These are phyloP conservation scores for Crossaster papposus DNA, from an alignment of 53 echinoderm and acorn worm species.

Conservation along the genomic window DNA sequence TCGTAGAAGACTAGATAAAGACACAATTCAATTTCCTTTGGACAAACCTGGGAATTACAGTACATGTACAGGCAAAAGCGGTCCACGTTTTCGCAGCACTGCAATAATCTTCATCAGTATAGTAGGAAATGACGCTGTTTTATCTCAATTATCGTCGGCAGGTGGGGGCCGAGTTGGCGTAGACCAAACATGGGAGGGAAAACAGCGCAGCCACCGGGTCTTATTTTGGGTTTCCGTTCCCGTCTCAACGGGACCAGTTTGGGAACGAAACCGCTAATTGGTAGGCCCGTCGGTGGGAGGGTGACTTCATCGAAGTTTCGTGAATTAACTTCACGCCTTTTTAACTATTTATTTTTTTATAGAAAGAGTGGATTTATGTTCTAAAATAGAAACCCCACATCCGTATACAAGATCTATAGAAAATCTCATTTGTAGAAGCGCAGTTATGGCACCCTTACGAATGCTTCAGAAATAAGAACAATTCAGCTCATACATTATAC, in stretches of 20 bases:
- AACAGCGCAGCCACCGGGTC: neutral
- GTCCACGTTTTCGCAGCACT: neutral
- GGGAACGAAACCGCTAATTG: neutral
- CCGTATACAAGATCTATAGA: too few relatives aligned
- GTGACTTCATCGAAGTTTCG: neutral
- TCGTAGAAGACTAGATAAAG: too few relatives aligned
- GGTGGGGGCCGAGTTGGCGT: neutral
- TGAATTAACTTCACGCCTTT: too few relatives aligned
- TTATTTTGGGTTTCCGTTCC: neutral
- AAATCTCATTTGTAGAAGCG: too few relatives aligned
- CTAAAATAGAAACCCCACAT: neutral
- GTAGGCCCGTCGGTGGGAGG: neutral
- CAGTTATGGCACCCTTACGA: too few relatives aligned
- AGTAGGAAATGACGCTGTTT: neutral
- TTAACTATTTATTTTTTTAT: too few relatives aligned
- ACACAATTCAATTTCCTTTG: too few relatives aligned
- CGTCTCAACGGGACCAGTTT: neutral
- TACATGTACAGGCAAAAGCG: too few relatives aligned
- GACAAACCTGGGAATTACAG: too few relatives aligned
- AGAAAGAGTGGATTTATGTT: neutral
- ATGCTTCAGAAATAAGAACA: too few relatives aligned
- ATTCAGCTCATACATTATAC: too few relatives aligned
- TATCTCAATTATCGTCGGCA: slow-evolving; percentile 15
- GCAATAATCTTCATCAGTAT: neutral
- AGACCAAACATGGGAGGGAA: neutral